Conservation (phyloP, 2,888 invertebrate genomes). For the Chloroclysta siterata region DNA sequence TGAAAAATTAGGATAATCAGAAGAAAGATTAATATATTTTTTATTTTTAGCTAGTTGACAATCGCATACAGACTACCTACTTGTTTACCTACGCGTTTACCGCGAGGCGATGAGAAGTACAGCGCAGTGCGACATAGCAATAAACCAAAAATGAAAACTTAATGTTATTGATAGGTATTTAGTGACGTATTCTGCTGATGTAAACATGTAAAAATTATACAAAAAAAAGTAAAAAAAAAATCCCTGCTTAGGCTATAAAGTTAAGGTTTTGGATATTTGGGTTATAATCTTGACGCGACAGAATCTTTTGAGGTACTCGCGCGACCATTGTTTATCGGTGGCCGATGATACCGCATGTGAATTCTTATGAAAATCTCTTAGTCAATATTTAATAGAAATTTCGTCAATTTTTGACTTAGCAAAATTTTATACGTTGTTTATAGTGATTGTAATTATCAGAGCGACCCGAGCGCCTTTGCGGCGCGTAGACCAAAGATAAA, state of each 20-base stretch:
- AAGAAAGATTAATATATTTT: constrained; percentile 83
- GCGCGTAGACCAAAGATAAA: constrained; percentile 80
- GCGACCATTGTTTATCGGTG: constrained; percentile 55
- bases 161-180: constrained; percentile 80
- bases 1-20: constrained; percentile 77
- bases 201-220: constrained; percentile 79
- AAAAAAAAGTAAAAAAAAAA: constrained; percentile 73
- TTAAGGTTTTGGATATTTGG: constrained; percentile 79
- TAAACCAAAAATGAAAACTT: constrained; percentile 84
- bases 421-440: constrained; percentile 84
- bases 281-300: constrained; percentile 74
- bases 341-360: constrained; percentile 75
- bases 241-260: constrained; percentile 81
- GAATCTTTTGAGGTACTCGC: constrained; percentile 70
- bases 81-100: constrained; percentile 66
- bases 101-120: constrained; percentile 59
- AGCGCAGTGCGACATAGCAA: constrained; percentile 78
- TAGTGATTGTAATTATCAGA: constrained; percentile 75
- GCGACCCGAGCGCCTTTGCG: constrained; percentile 71
- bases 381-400: constrained; percentile 82
- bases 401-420: constrained; percentile 85
- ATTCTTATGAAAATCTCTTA: constrained; percentile 84
- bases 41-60: constrained; percentile 84
- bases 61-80: constrained; percentile 72
- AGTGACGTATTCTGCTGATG: constrained; percentile 82